phyloP scores from a whole-genome alignment of 2,888 invertebrate species.

The Drosophila fulvimacula region DNA sequence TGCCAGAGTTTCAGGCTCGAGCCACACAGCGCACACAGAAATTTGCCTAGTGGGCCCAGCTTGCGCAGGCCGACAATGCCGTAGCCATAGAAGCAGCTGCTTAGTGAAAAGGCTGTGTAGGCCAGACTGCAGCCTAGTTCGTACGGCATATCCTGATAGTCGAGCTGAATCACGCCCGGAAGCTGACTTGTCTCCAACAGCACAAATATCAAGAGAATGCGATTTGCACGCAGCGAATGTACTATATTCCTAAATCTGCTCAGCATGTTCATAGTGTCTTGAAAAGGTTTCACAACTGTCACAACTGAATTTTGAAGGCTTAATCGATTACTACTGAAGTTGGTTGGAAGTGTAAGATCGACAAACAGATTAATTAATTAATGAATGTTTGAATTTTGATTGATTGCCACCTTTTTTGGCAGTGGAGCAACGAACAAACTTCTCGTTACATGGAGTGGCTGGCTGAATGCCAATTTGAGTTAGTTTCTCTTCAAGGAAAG shows the following conservation, averaged over 20 bases:
- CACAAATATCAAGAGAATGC: conserved; percentile 15
- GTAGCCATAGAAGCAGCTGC: conserved; percentile 52
- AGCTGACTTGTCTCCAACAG: conserved; percentile 37
- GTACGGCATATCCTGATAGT: background rate
- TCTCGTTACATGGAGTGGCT: background rate
- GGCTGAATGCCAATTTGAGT: background rate
- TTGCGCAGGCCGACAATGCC: conserved; percentile 44
- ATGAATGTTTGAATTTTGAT: conserved; percentile 22
- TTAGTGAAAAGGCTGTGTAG: conserved; percentile 33
- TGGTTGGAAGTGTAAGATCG: background rate
- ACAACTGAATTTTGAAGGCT: conserved; percentile 18
- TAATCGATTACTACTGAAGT: conserved; percentile 20
- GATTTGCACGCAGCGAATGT: background rate
- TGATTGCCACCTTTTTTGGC: conserved; percentile 17
- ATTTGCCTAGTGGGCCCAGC: background rate
- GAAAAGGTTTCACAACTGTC: background rate
- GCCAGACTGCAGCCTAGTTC: conserved; percentile 37
- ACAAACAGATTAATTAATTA: background rate
- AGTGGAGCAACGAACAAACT: background rate
- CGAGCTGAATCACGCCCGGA: conserved; percentile 25
- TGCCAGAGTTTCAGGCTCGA: conserved; percentile 48
- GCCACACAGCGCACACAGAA: conserved; percentile 33
- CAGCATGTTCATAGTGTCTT: background rate
- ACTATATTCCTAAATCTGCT: background rate
- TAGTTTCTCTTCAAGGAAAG: background rate